Percentiles rank a stretch among this genome's conserved stretches.
These are phyloP conservation scores for Cheilosia soror DNA, from an alignment of 2,888 invertebrate species.

Conservation along the genomic window DNA sequence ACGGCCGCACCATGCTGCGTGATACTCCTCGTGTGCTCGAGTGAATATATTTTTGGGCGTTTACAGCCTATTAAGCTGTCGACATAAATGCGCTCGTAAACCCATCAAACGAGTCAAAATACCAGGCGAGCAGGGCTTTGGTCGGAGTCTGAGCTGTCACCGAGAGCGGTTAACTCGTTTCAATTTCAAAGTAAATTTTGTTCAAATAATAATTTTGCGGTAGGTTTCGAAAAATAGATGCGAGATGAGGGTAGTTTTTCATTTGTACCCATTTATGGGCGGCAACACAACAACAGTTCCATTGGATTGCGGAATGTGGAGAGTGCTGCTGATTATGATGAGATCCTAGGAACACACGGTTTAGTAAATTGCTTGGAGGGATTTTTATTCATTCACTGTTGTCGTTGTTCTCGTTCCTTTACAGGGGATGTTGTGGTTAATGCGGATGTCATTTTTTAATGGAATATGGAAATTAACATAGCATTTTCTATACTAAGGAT, in stretches of 20 bases:
- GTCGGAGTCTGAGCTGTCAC: slow-evolving; percentile 77
- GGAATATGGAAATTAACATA: background rate
- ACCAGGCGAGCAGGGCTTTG: slow-evolving; percentile 80
- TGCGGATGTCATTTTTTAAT: background rate
- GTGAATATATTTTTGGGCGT: slow-evolving; percentile 45
- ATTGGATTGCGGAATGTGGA: background rate
- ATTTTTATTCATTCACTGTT: slow-evolving; percentile 58
- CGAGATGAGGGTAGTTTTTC: slow-evolving; percentile 35
- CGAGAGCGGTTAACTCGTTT: slow-evolving; percentile 8
- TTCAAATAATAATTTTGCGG: slow-evolving; percentile 20
- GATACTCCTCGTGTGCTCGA: background rate
- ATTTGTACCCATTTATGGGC: background rate
- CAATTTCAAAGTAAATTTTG: slow-evolving; percentile 3
- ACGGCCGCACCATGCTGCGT: background rate
- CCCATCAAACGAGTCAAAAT: slow-evolving; percentile 82
- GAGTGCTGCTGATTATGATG: slow-evolving; percentile 39
- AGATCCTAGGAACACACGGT: slow-evolving; percentile 49
- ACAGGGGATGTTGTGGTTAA: background rate
- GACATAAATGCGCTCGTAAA: slow-evolving; percentile 81
- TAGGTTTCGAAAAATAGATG: slow-evolving; percentile 8
- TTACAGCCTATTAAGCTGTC: slow-evolving; percentile 81
- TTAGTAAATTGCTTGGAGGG: slow-evolving; percentile 64
- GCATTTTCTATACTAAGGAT: background rate
- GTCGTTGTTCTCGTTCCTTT: background rate
- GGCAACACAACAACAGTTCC: too few species aligned